Conservation (phyloP, 2,113 vertebrate genomes). For the Osmerus eperlanus region DNA sequence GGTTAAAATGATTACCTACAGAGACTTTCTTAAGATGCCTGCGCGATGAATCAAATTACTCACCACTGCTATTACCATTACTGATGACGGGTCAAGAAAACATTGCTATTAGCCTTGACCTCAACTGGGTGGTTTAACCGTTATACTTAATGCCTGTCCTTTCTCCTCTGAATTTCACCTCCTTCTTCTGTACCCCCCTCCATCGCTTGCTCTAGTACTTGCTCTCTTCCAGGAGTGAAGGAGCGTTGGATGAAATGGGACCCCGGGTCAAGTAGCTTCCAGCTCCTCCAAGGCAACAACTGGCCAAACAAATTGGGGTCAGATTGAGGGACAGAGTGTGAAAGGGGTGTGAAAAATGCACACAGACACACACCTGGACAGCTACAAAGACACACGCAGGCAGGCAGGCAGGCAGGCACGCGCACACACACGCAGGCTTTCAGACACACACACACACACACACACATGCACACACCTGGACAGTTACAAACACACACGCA, state of each 20-base stretch:
- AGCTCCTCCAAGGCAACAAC: conserved; percentile 42
- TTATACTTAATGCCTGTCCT: too few relatives aligned
- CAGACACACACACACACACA: too few relatives aligned
- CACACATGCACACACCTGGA: too few relatives aligned
- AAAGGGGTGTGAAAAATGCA: conserved; percentile 26
- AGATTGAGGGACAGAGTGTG: background rate
- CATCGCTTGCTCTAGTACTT: background rate
- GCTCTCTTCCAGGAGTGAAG: conserved; percentile 42
- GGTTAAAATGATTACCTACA: too few relatives aligned
- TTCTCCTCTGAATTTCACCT: too few relatives aligned
- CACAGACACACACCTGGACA: background rate
- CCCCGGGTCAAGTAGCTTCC: conserved; percentile 47
- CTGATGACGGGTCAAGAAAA: too few relatives aligned
- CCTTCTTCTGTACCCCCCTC: background rate
- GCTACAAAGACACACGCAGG: conserved; percentile 8
- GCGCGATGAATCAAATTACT: background rate
- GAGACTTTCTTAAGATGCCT: background rate
- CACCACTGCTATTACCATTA: background rate
- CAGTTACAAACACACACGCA: background rate
- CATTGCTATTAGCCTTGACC: too few relatives aligned
- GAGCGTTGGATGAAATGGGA: conserved; percentile 51
- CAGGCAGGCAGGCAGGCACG: background rate
- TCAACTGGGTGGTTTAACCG: too few relatives aligned
- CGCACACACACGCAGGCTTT: conserved; percentile 9
- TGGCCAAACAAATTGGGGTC: conserved; percentile 65